Conservation (phyloP, 2,888 invertebrate species). For the Eilema caniola region DNA sequence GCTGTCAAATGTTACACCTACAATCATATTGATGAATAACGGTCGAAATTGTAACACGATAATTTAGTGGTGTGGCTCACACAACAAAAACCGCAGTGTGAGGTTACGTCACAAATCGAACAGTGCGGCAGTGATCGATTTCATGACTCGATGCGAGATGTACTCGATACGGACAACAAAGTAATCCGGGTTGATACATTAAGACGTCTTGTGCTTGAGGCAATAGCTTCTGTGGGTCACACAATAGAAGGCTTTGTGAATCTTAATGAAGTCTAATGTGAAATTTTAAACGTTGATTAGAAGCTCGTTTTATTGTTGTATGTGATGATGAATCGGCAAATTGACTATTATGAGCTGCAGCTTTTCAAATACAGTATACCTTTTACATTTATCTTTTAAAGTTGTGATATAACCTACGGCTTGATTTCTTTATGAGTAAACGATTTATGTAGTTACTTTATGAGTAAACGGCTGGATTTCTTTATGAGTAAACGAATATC, state of each 20-base stretch:
- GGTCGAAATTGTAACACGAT: constrained; percentile 66
- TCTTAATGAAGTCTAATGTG: constrained; percentile 62
- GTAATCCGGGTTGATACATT: constrained; percentile 60
- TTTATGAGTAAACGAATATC: background rate
- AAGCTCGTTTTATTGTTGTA: constrained; percentile 50
- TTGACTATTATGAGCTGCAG: constrained; percentile 8
- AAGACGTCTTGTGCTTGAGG: constrained; percentile 58
- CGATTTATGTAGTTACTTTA: too few species aligned
- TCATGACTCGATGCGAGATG: constrained; percentile 63
- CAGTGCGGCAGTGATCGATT: constrained; percentile 68
- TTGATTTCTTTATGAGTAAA: background rate
- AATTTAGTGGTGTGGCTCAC: constrained; percentile 65
- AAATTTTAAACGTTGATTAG: constrained; percentile 54
- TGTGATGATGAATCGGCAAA: constrained; percentile 31
- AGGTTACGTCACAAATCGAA: constrained; percentile 68
- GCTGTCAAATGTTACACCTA: constrained; percentile 24
- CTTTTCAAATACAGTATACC: background rate
- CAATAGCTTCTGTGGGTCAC: constrained; percentile 58
- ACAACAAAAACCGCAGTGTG: constrained; percentile 61
- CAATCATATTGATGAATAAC: constrained; percentile 49
- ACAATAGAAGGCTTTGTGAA: constrained; percentile 65
- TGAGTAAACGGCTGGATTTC: too few species aligned
- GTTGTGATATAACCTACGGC: background rate
- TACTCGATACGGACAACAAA: constrained; percentile 58
- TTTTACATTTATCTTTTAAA: background rate